Percentiles rank a stretch among this genome's conserved stretches.
phyloP scores from a whole-genome alignment of 2,113 vertebrate species.

The Chlorodrepanis virens region DNA sequence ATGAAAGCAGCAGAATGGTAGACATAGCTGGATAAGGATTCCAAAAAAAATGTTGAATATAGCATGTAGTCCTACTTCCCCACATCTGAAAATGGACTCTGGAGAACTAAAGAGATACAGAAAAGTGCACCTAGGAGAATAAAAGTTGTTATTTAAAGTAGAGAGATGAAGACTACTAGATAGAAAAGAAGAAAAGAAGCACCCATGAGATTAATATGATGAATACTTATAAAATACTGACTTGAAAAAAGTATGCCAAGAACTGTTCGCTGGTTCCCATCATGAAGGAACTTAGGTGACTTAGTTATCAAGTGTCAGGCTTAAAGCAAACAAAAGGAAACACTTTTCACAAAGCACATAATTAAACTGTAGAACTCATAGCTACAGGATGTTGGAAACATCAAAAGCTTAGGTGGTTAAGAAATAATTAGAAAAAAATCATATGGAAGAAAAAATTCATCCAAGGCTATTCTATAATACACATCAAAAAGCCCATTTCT shows the following conservation, averaged over 20 bases:
- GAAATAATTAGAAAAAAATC: conserved; percentile 6
- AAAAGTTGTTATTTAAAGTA: not conserved
- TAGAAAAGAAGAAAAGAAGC: not conserved
- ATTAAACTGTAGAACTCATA: conserved; percentile 1
- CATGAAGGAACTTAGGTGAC: not conserved
- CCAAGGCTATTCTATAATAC: not conserved
- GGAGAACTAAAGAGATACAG: not conserved
- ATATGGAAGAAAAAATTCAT: not conserved
- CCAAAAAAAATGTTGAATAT: not conserved
- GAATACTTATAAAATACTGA: not conserved
- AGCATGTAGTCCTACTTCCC: not conserved
- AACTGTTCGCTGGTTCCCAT: not conserved
- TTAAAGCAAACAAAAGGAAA: conserved; percentile 49
- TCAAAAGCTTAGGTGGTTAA: conserved; percentile 25
- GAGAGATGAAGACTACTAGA: not conserved
- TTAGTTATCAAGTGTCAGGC: not conserved
- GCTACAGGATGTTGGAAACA: not conserved
- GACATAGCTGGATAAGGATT: not conserved
- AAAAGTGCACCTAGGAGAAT: not conserved
- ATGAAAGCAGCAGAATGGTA: not conserved
- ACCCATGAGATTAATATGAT: not conserved
- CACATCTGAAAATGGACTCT: not conserved
- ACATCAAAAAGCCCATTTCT: not conserved
- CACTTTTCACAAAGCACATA: conserved; percentile 9
- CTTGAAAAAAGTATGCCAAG: not conserved